phyloP scores from a whole-genome alignment of 1,140 invertebrate genomes.

The Orussus abietinus region DNA sequence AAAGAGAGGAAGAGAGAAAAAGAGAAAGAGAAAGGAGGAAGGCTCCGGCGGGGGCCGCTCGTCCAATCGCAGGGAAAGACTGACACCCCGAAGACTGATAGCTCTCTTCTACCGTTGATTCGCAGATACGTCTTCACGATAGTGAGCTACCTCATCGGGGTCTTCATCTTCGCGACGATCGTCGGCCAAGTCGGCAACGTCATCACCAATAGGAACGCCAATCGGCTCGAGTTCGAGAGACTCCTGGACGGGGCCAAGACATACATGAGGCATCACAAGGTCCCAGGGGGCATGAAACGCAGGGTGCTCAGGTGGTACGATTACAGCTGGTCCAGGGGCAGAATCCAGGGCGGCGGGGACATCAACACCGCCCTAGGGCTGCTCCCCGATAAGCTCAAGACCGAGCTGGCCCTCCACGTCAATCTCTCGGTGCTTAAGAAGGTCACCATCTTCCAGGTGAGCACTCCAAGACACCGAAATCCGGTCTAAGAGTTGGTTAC shows the following conservation, averaged over 20 bases:
- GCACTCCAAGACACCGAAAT: too few species aligned
- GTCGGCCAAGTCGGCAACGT: conserved; percentile 97
- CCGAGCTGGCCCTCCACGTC: conserved; percentile 91
- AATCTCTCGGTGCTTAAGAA: conserved; percentile 94
- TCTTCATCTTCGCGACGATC: conserved; percentile 98
- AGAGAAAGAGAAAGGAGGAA: conserved; percentile 34
- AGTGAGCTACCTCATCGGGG: conserved; percentile 92
- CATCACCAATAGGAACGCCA: conserved; percentile 96
- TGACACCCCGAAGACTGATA: conserved; percentile 34
- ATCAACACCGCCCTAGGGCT: conserved; percentile 91
- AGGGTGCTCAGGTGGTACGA: conserved; percentile 95
- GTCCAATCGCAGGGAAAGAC: conserved; percentile 31
- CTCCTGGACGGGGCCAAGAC: conserved; percentile 92
- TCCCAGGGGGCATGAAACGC: conserved; percentile 90
- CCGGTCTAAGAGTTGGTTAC: too few species aligned
- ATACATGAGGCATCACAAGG: conserved; percentile 96
- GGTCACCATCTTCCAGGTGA: conserved; percentile 62
- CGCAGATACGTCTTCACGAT: conserved; percentile 95
- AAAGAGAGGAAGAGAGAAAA: conserved; percentile 15
- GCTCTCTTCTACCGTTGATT: conserved; percentile 40
- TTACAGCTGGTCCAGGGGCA: conserved; percentile 94
- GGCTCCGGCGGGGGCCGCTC: conserved; percentile 51
- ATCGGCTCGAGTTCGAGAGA: conserved; percentile 90
- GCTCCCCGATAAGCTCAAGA: conserved; percentile 93
- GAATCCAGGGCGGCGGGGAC: conserved; percentile 92